Evolutionary conservation across 2,113 vertebrate genomes (phyloP), one percentile per base, ranked within the genome.

Genomic region (Equus przewalskii): DNA sequence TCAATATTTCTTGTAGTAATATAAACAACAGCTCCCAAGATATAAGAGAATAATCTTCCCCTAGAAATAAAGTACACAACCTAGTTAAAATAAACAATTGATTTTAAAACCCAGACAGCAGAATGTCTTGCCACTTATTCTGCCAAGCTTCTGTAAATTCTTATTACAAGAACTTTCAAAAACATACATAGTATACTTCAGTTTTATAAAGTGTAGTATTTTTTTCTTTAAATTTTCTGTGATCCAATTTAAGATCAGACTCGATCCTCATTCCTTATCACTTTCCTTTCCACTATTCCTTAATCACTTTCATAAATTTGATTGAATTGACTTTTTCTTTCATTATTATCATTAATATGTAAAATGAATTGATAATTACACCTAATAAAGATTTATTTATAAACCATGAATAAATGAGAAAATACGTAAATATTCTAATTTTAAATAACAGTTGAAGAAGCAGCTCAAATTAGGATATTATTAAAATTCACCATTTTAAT

Each of bases 91-190:
- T 60, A 76, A 93, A 58, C 30, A 90, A 64, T 28, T 86, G 4
- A 90, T 92, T 89, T 56, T 36, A 51, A 95, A 89, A 91, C 0
- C 0, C 11, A 88, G 2, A 78, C 21, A 36, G 1, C 9, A 89
- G 64, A 95, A 36, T 51, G 6, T 67, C 7, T 82, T 86, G 13
- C 3, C 12, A 51, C 1, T 10, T 93, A 15, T 73, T 86, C 41
- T 65, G 76, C 44, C 60, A 85, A 69, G 18, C 14, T 4, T 62
- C 51, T 28, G 2, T 33, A 94, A 97, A 78, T 36, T 76, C 16
- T 83, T 90, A 51, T 73, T 96, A 94, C 18, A 96, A 69, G 54
- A 84, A 54, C 5, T 85, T 97, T 72, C 10, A 67, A 84, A 96
- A 94, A 18, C 21, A 46, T 14, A 72, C 7, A 73, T 75, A 94